Percentiles rank a stretch among this genome's conserved stretches.
phyloP scores from a whole-genome alignment of 2,888 invertebrate species.

The Seira ritae region DNA sequence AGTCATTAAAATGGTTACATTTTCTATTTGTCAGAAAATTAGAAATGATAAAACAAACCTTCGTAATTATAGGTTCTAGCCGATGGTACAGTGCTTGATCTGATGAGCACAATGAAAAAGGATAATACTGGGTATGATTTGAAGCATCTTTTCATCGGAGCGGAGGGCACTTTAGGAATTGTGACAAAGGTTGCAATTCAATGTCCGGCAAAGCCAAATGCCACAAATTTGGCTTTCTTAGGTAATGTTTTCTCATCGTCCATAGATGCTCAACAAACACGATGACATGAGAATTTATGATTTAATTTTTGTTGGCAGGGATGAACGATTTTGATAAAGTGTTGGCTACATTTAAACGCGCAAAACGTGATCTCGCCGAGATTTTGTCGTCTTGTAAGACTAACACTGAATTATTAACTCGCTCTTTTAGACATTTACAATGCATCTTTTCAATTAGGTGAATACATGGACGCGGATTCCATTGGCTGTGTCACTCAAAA shows the following conservation, averaged over 20 bases:
- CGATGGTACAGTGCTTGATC: slow-evolving; percentile 89
- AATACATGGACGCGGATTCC: slow-evolving; percentile 90
- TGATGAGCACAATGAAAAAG: slow-evolving; percentile 91
- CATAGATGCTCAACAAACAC: neutral
- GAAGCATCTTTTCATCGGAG: slow-evolving; percentile 97
- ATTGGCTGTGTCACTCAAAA: slow-evolving; percentile 82
- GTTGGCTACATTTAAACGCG: slow-evolving; percentile 83
- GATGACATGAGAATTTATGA: slow-evolving; percentile 3
- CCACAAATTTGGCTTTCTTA: slow-evolving; percentile 91
- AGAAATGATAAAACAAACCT: too few species aligned
- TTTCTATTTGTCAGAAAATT: too few species aligned
- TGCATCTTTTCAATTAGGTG: slow-evolving; percentile 75
- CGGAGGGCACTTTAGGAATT: slow-evolving; percentile 96
- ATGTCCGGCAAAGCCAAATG: slow-evolving; percentile 89
- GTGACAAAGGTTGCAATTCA: slow-evolving; percentile 94
- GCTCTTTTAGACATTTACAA: neutral
- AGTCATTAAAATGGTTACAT: too few species aligned
- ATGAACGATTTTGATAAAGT: slow-evolving; percentile 87
- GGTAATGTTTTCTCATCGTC: slow-evolving; percentile 79
- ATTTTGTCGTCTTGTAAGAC: slow-evolving; percentile 89
- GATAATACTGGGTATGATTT: slow-evolving; percentile 99
- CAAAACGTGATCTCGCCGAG: slow-evolving; percentile 88
- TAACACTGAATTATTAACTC: neutral
- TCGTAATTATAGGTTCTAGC: slow-evolving; percentile 84
- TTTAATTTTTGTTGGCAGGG: slow-evolving; percentile 77